Base-by-base conservation (phyloP, 2,888 invertebrate genomes). In the Sarcophaga variegata region DNA sequence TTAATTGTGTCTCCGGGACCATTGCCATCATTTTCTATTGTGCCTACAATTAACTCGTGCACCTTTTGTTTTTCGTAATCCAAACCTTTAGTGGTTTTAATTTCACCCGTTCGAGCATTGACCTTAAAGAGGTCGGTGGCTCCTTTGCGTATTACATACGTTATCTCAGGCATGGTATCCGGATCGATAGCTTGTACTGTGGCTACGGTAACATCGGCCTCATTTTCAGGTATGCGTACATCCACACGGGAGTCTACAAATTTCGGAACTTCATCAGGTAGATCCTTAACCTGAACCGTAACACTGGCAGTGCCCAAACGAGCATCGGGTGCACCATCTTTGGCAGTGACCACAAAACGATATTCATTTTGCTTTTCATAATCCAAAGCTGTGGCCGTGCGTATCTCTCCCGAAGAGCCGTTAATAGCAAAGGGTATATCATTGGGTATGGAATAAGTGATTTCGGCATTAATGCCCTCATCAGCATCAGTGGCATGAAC, bases 241-340 rank as follows among this genome's bases (percentile, higher is more conserved):
- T 97, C 96, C 90, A 98, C 97, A 45, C 95, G 94, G 2, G 95
- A 94, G 88, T 96, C 95, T 76, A 94, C 94, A 93, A 98, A 98
- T 70, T 96, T 94, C 0, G 98, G 98, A 62, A 96, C 94, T 92
- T 98, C 98, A 91, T 98, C 98, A 1, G 92, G 92, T 0, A 96
- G 94, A 92, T 98, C 98, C 75, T 95, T 94, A 0, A 98, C 97
- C 89, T 95, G 94, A 0, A 98, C 96, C 0, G 97, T 96, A 12
- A 98, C 97, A 0, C 97, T 97, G 0, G 98, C 97, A 0, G 98
- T 98, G 3, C 97, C 97, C 60, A 98, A 94, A 17, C 98, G 95
- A 4, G 97, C 96, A 94, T 98, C 97, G 0, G 96, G 95, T 0
- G 97, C 98, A 25, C 97, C 97, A 91, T 98, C 98, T 91, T 96